A percentile compares a stretch with the other conserved stretches of the same genome.
phyloP scores from a whole-genome alignment of 2,888 invertebrate genomes.

The Camptogramma bilineatum region DNA sequence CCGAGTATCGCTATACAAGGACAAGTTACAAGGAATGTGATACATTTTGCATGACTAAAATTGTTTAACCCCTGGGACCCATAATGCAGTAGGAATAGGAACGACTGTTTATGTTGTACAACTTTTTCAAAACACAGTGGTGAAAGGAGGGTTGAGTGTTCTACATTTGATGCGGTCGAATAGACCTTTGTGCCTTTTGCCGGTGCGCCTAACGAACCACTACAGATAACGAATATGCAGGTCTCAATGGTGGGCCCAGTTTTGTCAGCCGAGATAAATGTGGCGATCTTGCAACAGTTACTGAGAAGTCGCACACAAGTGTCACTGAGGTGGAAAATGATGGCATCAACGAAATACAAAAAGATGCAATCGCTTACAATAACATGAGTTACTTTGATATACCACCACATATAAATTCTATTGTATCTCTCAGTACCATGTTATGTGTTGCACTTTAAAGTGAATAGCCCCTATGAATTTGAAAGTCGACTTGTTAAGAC shows the following conservation, averaged over 20 bases:
- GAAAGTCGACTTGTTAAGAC: slow-evolving; percentile 14
- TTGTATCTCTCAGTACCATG: background rate
- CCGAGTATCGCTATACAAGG: slow-evolving; percentile 1
- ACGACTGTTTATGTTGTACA: slow-evolving; percentile 6
- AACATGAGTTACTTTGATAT: background rate
- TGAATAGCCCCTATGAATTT: too few relatives aligned
- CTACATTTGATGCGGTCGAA: slow-evolving; percentile 45
- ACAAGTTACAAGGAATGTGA: background rate
- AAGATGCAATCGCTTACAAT: background rate
- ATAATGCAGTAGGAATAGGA: slow-evolving; percentile 5
- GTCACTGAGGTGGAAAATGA: background rate
- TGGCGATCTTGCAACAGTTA: slow-evolving; percentile 20
- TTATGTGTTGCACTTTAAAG: background rate
- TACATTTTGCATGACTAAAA: background rate
- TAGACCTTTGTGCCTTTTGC: slow-evolving; percentile 56
- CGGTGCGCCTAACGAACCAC: slow-evolving; percentile 63
- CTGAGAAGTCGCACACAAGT: background rate
- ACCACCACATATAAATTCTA: background rate
- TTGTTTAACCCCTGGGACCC: background rate
- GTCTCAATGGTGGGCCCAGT: slow-evolving; percentile 38
- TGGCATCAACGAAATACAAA: background rate
- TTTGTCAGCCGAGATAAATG: slow-evolving; percentile 34
- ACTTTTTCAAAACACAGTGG: slow-evolving; percentile 3
- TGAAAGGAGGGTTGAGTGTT: slow-evolving; percentile 30
- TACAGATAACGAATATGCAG: slow-evolving; percentile 62